Conservation (phyloP, 2,113 vertebrate genomes). For the Osmerus mordax region DNA sequence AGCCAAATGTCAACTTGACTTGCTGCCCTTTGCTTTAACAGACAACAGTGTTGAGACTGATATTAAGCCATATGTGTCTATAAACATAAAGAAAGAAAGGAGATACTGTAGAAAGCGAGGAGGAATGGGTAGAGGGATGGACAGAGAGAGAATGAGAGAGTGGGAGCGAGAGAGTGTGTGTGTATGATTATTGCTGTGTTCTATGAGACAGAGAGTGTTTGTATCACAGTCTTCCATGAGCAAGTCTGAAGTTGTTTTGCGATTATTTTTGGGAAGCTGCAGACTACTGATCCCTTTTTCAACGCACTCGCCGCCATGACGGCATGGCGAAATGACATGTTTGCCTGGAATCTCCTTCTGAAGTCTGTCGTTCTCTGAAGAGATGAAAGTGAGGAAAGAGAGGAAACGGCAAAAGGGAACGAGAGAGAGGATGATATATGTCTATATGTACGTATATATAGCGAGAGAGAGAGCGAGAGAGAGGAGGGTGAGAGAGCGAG, state of each 20-base stretch:
- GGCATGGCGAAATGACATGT: conserved; percentile 68
- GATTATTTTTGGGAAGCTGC: conserved; percentile 55
- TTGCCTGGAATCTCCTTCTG: conserved; percentile 69
- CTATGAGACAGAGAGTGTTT: conserved; percentile 20
- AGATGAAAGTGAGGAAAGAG: conserved; percentile 54
- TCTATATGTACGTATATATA: too few species aligned
- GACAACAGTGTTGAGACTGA: too few species aligned
- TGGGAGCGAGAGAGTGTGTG: not conserved
- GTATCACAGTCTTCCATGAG: too few species aligned
- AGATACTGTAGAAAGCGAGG: not conserved
- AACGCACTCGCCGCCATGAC: conserved; percentile 57
- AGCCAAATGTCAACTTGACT: too few species aligned
- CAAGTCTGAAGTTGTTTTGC: conserved; percentile 15
- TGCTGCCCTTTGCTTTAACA: too few species aligned
- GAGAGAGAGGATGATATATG: too few species aligned
- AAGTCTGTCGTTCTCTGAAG: conserved; percentile 54
- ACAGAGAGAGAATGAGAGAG: not conserved
- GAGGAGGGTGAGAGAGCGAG: conserved; percentile 27
- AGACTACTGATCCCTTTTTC: conserved; percentile 54
- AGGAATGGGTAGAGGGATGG: not conserved
- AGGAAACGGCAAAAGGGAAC: too few species aligned
- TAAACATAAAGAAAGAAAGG: too few species aligned
- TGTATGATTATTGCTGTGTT: not conserved
- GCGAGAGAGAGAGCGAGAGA: not conserved
- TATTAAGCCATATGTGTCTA: too few species aligned